Percentiles rank a stretch among this genome's conserved stretches.
Evolutionary conservation across 2,888 invertebrate species (phyloP).

Genomic region (Ecdyonurus torrentis): DNA sequence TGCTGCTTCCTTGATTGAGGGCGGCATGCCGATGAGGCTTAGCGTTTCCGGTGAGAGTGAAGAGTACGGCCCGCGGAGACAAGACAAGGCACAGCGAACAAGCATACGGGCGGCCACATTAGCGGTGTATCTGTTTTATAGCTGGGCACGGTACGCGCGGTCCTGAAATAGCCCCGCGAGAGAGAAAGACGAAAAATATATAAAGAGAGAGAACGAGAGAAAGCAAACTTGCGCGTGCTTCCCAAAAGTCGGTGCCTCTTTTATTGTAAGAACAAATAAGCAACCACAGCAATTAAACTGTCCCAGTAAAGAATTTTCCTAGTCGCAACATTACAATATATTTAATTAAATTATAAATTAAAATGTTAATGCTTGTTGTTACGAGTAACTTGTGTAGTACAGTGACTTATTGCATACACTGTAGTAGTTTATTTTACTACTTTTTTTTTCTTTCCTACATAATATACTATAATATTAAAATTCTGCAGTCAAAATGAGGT

Average conservation of each 20-base stretch:
- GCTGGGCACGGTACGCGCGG: not conserved
- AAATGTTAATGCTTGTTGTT: no score
- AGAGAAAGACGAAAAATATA: no score
- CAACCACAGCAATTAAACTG: not conserved
- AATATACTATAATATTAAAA: no score
- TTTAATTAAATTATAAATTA: no score
- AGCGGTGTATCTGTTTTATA: not conserved
- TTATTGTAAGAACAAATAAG: not conserved
- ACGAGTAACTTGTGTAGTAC: no score
- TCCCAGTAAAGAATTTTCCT: not conserved
- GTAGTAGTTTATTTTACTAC: no score
- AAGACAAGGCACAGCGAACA: no score
- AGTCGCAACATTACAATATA: no score
- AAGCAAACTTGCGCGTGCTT: not conserved
- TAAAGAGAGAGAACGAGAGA: no score
- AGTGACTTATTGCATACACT: no score
- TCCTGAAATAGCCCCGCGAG: not conserved
- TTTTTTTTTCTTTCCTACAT: no score
- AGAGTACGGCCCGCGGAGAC: not conserved
- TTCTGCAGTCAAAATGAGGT: no score
- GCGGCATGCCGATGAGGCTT: not conserved
- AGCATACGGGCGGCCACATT: not conserved
- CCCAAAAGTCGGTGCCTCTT: not conserved
- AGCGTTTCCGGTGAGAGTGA: not conserved
- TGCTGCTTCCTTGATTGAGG: not conserved